Evolutionary conservation across 2,113 vertebrate species (phyloP).

Genomic region (Lamprologus lemairii): DNA sequence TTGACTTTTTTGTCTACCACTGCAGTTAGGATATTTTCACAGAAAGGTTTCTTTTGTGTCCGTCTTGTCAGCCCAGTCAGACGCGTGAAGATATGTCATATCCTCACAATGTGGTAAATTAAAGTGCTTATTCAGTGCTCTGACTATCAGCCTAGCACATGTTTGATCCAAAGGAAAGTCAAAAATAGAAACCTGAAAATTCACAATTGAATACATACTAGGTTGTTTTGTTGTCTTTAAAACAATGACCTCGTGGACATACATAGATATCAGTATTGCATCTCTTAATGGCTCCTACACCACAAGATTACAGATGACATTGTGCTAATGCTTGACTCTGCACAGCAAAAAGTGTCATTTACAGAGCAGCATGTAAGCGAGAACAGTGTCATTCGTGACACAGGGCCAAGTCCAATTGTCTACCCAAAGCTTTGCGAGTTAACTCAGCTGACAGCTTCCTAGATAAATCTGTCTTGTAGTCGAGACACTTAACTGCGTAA

Average conservation of each 20-base stretch:
- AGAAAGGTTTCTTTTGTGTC: slow-evolving; percentile 51
- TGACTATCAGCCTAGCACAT: not conserved
- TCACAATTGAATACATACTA: not conserved
- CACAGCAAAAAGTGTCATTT: slow-evolving; percentile 40
- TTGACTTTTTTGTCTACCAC: slow-evolving; percentile 71
- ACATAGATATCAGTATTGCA: not conserved
- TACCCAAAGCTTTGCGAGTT: slow-evolving; percentile 54
- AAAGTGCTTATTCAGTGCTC: not conserved
- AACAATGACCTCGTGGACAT: not conserved
- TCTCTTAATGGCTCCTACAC: not conserved
- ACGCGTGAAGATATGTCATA: not conserved
- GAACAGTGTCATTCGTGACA: slow-evolving; percentile 56
- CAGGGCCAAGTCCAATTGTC: slow-evolving; percentile 62
- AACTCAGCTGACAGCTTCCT: slow-evolving; percentile 64
- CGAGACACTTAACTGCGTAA: slow-evolving; percentile 55
- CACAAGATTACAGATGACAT: slow-evolving; percentile 13
- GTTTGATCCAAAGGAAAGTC: not conserved
- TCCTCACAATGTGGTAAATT: not conserved
- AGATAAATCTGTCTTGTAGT: slow-evolving; percentile 66
- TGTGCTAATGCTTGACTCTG: slow-evolving; percentile 28
- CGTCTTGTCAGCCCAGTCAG: not conserved
- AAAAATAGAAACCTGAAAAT: not conserved
- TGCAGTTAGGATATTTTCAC: slow-evolving; percentile 56
- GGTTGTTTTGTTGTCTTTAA: not conserved
- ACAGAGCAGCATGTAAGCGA: slow-evolving; percentile 26